These are phyloP conservation scores for Popillia japonica DNA, from an alignment of 1,140 invertebrate species.

Conservation along the genomic window DNA sequence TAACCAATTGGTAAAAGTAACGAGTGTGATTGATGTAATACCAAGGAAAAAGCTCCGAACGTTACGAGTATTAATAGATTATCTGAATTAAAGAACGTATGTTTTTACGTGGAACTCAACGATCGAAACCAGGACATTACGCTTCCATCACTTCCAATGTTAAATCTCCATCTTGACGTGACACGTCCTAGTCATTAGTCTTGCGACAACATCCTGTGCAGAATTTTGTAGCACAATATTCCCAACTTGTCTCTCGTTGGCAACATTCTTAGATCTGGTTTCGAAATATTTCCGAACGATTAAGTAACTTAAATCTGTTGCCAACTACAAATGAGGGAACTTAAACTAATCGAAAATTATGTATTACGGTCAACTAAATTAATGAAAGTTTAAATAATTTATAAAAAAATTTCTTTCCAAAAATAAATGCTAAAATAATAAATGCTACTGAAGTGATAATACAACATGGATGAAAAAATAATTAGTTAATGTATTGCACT, in stretches of 20 bases:
- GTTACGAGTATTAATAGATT: constrained; percentile 1
- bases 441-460: no score
- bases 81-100: constrained; percentile 2
- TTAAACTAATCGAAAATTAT: no score
- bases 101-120: background rate
- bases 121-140: background rate
- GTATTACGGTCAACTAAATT: no score
- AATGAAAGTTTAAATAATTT: no score
- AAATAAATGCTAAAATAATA: no score
- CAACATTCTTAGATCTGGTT: background rate
- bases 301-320: no score
- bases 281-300: background rate
- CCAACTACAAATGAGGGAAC: no score
- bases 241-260: background rate
- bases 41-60: background rate
- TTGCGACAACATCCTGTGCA: background rate
- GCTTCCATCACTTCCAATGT: background rate
- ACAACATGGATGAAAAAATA: no score
- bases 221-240: background rate
- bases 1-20: constrained; percentile 1
- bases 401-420: no score
- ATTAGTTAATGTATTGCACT: no score
- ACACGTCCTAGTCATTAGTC: background rate
- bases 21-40: background rate
- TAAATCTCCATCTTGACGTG: background rate